Conservation (phyloP, 2,888 invertebrate species). For the Oasisia sp. region DNA sequence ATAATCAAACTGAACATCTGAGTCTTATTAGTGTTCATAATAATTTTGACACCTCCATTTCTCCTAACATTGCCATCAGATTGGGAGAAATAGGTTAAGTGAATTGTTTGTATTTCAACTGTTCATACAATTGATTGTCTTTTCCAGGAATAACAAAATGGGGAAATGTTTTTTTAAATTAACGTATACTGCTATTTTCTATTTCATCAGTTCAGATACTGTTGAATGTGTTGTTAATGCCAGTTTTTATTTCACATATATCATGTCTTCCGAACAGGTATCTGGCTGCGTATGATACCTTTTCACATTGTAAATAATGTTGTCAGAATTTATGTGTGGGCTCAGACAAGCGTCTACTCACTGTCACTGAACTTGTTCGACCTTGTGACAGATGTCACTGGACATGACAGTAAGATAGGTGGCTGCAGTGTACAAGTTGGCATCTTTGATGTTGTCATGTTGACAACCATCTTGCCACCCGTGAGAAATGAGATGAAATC, state of each 20-base stretch:
- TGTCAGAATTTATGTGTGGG: neutral
- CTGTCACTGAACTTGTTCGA: neutral
- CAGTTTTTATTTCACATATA: neutral
- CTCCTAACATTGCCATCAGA: too few species aligned
- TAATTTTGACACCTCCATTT: too few species aligned
- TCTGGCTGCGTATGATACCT: neutral
- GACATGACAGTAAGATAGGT: neutral
- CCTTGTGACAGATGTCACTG: neutral
- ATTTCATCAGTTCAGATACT: neutral
- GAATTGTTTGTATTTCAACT: too few species aligned
- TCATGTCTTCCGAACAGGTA: neutral
- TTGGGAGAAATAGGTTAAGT: too few species aligned
- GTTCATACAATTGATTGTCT: too few species aligned
- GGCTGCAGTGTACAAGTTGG: neutral
- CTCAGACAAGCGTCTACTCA: neutral
- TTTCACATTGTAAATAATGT: slow-evolving; percentile 3
- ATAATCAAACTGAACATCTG: too few species aligned
- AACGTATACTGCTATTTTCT: neutral
- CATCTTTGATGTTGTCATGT: neutral
- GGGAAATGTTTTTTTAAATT: neutral
- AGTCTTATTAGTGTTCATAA: too few species aligned
- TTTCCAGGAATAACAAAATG: neutral
- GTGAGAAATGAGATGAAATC: neutral
- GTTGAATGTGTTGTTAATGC: neutral
- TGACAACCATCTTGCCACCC: neutral